Evolutionary conservation across 2,888 invertebrate species (phyloP), one percentile per base, ranked within the genome.

Genomic region (Candidula unifasciata): DNA sequence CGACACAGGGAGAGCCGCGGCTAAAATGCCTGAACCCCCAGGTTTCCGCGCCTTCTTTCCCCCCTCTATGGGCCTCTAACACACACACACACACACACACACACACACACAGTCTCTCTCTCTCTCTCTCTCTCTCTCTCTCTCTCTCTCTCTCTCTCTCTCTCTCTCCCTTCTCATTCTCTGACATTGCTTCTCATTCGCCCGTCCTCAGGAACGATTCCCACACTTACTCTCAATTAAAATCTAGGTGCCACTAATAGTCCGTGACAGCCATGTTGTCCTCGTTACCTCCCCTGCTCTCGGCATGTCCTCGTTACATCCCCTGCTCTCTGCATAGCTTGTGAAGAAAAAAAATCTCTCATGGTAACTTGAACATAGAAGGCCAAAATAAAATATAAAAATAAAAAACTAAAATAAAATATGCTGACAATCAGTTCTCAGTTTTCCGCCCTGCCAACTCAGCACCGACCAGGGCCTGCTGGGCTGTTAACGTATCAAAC

Each of bases 201-300:
- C n/a, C n/a, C n/a, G n/a, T n/a, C n/a, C n/a, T n/a, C n/a, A n/a
- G n/a, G n/a, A n/a, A n/a, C n/a, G n/a, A n/a, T 78, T 78, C 78
- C 78, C 78, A 78, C 64, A 64, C 78, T 78, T 78, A 60, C 0
- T 3, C 13, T 16, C 78, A n/a, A 78, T 78, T 78, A 64, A 64
- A 78, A 24, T 37, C 37, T 37, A 0, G 24, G 37, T 78, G 64
- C 33, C 78, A 78, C 78, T 78, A 78, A 78, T 78, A 37, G 64
- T 21, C 64, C 35, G 33, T 64, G 78, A 78, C 78, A 78, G 64
- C 33, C 78, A 64, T 64, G 78, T 24, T 78, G 78, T 60, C 64
- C 13, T 57, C 8, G n/a, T 37, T 64, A 16, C 44, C 6, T 73
- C 52, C 52, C 52, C 16, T n/a, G 13, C 44, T 73, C 73, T 73